phyloP scores from a whole-genome alignment of 1,140 invertebrate genomes.

The Onthophagus taurus region DNA sequence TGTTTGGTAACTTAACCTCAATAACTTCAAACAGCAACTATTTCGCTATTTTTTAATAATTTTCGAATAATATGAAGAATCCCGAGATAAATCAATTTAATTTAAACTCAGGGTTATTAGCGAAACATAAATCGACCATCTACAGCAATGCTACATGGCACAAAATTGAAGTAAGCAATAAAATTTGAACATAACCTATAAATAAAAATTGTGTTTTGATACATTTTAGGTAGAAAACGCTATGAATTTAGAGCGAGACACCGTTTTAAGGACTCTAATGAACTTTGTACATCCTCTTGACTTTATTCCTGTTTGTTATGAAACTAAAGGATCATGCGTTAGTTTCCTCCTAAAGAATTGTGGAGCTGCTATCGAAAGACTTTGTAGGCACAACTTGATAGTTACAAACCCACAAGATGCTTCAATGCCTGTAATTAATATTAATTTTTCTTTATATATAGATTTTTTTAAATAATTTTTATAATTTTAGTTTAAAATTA shows the following conservation, averaged over 20 bases:
- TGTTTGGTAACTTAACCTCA: too few relatives aligned
- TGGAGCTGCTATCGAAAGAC: slow-evolving; percentile 39
- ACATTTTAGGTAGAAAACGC: slow-evolving; percentile 31
- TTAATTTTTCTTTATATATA: slow-evolving; percentile 10
- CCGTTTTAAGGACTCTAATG: slow-evolving; percentile 40
- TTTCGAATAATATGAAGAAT: too few relatives aligned
- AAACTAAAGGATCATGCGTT: slow-evolving; percentile 31
- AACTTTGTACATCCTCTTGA: slow-evolving; percentile 40
- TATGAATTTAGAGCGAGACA: slow-evolving; percentile 35
- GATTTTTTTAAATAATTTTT: slow-evolving; percentile 8
- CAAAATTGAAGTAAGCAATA: neutral
- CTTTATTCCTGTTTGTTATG: slow-evolving; percentile 43
- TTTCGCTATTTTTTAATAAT: too few relatives aligned
- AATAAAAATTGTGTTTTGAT: neutral
- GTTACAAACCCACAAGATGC: slow-evolving; percentile 35
- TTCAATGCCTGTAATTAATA: slow-evolving; percentile 19
- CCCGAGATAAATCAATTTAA: slow-evolving; percentile 12
- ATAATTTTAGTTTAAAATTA: slow-evolving; percentile 35
- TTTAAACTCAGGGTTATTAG: neutral
- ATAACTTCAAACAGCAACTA: too few relatives aligned
- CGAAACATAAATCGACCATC: slow-evolving; percentile 10
- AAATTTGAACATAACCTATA: neutral
- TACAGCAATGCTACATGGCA: slow-evolving; percentile 9
- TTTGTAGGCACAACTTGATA: slow-evolving; percentile 41
- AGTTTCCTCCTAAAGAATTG: slow-evolving; percentile 44